Conservation (phyloP, 2,797 vertebrate genomes). For the Pelobates cultripes region DNA sequence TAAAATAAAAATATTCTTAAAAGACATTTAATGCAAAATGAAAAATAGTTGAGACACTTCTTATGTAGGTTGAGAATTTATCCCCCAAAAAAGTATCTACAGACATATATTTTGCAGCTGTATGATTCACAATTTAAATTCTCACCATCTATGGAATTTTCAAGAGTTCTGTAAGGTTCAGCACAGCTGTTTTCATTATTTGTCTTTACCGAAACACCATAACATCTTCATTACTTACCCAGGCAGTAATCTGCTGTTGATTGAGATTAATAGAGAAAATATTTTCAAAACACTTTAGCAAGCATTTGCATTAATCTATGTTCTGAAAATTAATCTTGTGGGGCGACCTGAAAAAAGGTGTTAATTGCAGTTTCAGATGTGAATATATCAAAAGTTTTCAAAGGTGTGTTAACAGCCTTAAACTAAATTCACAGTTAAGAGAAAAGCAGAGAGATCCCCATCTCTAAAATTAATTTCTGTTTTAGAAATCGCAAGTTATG, state of each 20-base stretch:
- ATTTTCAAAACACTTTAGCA: conserved; percentile 64
- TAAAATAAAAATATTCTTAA: no score
- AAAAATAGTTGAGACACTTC: no score
- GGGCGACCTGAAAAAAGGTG: conserved; percentile 62
- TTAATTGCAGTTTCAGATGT: conserved; percentile 60
- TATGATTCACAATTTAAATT: background rate
- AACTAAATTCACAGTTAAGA: background rate
- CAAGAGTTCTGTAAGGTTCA: conserved; percentile 10
- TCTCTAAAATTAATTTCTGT: background rate
- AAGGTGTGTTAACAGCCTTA: background rate
- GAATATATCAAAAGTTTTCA: conserved; percentile 61
- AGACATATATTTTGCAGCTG: conserved; percentile 15
- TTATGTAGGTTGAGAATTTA: no score
- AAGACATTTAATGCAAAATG: no score
- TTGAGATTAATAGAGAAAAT: conserved; percentile 72
- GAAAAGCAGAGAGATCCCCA: conserved; percentile 13
- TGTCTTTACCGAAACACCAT: conserved; percentile 34
- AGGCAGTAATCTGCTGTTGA: conserved; percentile 59
- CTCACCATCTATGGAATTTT: background rate
- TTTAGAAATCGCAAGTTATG: conserved; percentile 6
- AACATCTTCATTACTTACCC: conserved; percentile 61
- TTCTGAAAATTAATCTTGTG: conserved; percentile 65
- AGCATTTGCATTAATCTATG: conserved; percentile 64
- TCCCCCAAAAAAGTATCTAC: no score
- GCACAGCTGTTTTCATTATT: conserved; percentile 2